Conservation (phyloP, 2,797 vertebrate species). For the Cyclura pinguis region DNA sequence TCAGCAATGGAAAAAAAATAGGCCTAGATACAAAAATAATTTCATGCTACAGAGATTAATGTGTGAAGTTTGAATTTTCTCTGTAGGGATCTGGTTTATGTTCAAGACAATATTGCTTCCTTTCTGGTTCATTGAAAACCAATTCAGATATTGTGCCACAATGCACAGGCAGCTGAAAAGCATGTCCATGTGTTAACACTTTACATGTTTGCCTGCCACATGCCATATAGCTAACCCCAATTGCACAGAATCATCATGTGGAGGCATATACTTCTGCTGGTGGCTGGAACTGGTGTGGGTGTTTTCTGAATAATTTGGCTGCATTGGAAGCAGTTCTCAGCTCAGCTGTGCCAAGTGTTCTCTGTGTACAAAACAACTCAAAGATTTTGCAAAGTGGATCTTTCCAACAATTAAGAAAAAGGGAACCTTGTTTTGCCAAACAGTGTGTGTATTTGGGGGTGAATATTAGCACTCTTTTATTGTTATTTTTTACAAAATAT, state of each 20-base stretch:
- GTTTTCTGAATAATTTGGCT: neutral
- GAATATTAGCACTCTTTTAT: neutral
- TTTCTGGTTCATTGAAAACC: slow-evolving; percentile 18
- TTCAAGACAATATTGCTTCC: neutral
- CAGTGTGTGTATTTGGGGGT: neutral
- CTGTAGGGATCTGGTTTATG: slow-evolving; percentile 13
- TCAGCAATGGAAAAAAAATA: neutral
- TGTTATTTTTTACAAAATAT: neutral
- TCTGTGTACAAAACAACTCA: neutral
- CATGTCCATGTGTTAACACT: neutral
- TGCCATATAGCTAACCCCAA: neutral
- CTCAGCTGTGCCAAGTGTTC: neutral
- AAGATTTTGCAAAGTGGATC: neutral
- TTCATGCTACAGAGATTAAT: slow-evolving; percentile 43
- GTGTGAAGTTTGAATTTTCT: slow-evolving; percentile 6
- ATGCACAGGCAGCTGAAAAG: neutral
- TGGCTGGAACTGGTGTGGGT: neutral
- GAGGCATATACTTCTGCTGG: neutral
- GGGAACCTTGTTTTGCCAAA: neutral
- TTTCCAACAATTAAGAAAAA: neutral
- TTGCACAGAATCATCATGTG: neutral
- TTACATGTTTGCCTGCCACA: neutral
- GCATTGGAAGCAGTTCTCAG: neutral
- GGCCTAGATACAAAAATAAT: slow-evolving; percentile 27
- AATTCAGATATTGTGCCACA: neutral